A percentile compares a stretch with the other conserved stretches of the same genome.
Conservation (phyloP, 1,140 invertebrate genomes). For the Procambarus clarkii region DNA sequence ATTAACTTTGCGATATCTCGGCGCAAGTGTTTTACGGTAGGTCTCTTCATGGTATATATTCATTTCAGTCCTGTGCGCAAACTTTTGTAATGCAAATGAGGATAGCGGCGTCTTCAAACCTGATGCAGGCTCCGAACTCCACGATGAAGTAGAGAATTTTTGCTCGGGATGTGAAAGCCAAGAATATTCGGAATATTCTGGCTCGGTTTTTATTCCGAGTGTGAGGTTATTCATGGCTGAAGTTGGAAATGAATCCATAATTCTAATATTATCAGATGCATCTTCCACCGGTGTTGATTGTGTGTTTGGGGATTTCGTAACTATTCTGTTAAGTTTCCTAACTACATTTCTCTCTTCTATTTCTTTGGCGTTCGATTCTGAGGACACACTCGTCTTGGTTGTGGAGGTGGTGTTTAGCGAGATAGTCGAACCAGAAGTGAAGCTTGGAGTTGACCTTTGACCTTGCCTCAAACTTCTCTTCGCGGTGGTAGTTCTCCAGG, state of each 20-base stretch:
- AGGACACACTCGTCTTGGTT: not conserved
- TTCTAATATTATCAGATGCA: not conserved
- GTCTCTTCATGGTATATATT: not conserved
- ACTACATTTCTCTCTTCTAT: not conserved
- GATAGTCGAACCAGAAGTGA: not conserved
- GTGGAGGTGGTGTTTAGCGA: not conserved
- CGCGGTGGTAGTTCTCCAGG: not conserved
- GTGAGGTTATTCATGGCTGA: not conserved
- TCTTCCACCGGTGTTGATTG: not conserved
- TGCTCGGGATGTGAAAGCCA: not conserved
- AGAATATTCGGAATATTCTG: not conserved
- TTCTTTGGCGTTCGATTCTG: not conserved
- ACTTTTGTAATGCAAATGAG: not conserved
- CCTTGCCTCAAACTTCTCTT: not conserved
- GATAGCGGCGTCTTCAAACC: not conserved
- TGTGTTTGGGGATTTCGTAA: not conserved
- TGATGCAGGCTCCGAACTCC: not conserved
- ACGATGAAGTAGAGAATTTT: not conserved
- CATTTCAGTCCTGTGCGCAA: not conserved
- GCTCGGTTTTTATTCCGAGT: not conserved
- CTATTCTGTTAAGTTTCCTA: not conserved
- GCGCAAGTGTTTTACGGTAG: not conserved
- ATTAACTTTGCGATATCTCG: not conserved
- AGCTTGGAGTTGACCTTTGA: too few relatives aligned
- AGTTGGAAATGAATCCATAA: not conserved